Conservation (phyloP, 2,888 invertebrate species). For the Corythucha ciliata region DNA sequence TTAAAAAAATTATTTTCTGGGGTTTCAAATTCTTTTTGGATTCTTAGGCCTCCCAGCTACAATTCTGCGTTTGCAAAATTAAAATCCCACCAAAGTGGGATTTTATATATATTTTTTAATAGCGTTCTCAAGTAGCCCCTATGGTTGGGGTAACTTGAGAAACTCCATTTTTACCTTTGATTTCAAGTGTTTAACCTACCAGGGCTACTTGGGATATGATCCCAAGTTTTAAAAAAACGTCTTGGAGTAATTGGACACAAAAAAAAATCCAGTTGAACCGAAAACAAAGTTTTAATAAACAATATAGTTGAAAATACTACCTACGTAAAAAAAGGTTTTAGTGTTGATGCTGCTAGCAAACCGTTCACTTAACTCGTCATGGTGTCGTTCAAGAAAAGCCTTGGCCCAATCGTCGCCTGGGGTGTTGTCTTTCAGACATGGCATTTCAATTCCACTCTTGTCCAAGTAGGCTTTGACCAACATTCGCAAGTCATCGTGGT, state of each 20-base stretch:
- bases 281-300: background rate
- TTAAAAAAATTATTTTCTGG: background rate
- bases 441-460: conserved; percentile 13
- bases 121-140: conserved; percentile 8
- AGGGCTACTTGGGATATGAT: conserved; percentile 3
- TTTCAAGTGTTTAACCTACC: background rate
- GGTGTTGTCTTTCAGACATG: conserved; percentile 34
- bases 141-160: conserved; percentile 1
- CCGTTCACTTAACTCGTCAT: conserved; percentile 18
- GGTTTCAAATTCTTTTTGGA: conserved; percentile 3
- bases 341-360: conserved; percentile 31
- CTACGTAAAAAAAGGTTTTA: too few relatives aligned
- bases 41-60: background rate
- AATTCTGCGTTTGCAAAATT: conserved; percentile 1
- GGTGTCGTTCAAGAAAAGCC: conserved; percentile 28
- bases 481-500: conserved; percentile 12
- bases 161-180: background rate
- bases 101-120: conserved; percentile 5
- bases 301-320: background rate
- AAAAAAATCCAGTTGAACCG: background rate
- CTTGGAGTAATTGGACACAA: conserved; percentile 1
- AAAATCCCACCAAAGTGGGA: background rate
- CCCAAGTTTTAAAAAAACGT: conserved; percentile 2
- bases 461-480: conserved; percentile 18
- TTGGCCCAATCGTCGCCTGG: conserved; percentile 35